Conservation (phyloP, 2,888 invertebrate species). For the Luperina nickerlii region DNA sequence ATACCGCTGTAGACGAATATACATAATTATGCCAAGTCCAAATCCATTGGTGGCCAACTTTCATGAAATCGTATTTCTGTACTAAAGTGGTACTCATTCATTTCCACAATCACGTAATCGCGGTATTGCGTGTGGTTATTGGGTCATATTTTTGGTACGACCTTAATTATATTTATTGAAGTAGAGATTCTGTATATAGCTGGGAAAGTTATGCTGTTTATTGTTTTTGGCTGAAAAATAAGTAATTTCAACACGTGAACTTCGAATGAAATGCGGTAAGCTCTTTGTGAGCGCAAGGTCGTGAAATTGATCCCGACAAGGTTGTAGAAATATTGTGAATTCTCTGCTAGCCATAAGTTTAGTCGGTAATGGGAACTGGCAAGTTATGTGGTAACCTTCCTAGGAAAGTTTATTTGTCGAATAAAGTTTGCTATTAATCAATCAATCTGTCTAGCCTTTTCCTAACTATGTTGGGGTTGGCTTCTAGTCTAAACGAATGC, state of each 20-base stretch:
- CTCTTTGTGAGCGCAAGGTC: slow-evolving; percentile 11
- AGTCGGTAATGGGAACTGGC: slow-evolving; percentile 6
- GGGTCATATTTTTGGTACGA: slow-evolving; percentile 68
- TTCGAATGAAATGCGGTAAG: slow-evolving; percentile 13
- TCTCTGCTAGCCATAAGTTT: background rate
- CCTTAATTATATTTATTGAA: slow-evolving; percentile 70
- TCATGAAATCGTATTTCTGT: slow-evolving; percentile 39
- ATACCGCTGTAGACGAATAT: background rate
- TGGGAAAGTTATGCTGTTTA: slow-evolving; percentile 21
- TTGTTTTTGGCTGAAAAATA: slow-evolving; percentile 13
- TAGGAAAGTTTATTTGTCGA: background rate
- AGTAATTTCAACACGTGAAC: slow-evolving; percentile 13
- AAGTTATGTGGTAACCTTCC: background rate
- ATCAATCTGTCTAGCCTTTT: background rate
- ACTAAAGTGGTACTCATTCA: slow-evolving; percentile 52
- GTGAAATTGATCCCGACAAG: slow-evolving; percentile 18
- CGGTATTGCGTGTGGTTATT: slow-evolving; percentile 71
- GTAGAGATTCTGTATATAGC: slow-evolving; percentile 32
- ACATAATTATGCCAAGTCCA: background rate
- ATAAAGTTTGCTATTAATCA: background rate
- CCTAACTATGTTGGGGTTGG: background rate
- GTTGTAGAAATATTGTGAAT: background rate
- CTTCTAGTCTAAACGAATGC: background rate
- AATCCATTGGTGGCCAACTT: slow-evolving; percentile 13
- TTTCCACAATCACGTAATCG: slow-evolving; percentile 69